Evolutionary conservation across 2,113 vertebrate species (phyloP).

Genomic region (Vidua macroura): DNA sequence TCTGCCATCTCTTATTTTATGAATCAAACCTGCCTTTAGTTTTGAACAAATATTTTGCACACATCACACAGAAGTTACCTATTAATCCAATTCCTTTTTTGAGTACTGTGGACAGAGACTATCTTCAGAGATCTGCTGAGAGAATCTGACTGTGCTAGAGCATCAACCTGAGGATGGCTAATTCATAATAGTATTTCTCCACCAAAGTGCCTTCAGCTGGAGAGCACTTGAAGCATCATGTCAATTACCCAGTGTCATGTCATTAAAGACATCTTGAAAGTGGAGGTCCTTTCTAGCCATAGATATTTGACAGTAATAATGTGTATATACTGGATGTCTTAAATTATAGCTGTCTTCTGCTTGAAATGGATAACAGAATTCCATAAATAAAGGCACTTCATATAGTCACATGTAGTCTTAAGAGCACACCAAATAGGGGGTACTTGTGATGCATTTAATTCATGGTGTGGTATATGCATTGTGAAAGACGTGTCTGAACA

Average conservation of each 20-base stretch:
- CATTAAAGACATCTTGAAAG: neutral
- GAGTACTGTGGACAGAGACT: neutral
- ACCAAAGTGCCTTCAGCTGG: neutral
- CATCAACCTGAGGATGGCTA: neutral
- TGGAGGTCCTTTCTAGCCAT: neutral
- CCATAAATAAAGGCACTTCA: neutral
- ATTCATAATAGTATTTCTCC: neutral
- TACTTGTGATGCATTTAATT: neutral
- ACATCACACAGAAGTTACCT: neutral
- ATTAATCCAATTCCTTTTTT: neutral
- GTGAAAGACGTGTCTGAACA: neutral
- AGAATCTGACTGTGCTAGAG: neutral
- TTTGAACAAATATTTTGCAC: neutral
- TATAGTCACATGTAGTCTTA: no score
- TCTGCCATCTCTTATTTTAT: neutral
- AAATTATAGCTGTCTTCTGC: neutral
- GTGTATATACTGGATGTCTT: neutral
- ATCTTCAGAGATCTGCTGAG: neutral
- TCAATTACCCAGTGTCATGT: neutral
- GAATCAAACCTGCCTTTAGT: neutral
- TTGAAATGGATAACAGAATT: neutral
- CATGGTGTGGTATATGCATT: neutral
- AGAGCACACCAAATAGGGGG: rapidly evolving
- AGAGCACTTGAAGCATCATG: neutral
- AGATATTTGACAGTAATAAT: neutral